Evolutionary conservation across 2,888 invertebrate genomes (phyloP).

Genomic region (Exocentrus adspersus): DNA sequence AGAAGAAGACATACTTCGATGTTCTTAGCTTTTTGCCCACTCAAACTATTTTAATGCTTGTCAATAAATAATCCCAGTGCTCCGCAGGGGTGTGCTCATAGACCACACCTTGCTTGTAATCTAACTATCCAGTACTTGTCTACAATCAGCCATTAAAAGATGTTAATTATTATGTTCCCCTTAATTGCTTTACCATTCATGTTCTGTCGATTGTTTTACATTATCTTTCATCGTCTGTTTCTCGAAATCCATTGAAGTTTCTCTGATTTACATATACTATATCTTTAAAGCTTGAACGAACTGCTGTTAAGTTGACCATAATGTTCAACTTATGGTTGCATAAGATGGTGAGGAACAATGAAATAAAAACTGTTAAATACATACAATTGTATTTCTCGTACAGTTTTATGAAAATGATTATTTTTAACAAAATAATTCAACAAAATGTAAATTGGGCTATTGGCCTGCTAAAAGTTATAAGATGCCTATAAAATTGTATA

Average conservation of each 20-base stretch:
- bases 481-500: too few species aligned
- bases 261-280: background rate
- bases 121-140: slow-evolving; percentile 5
- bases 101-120: slow-evolving; percentile 16
- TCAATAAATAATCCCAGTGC: slow-evolving; percentile 18
- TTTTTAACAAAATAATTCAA: too few species aligned
- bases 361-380: too few species aligned
- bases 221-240: background rate
- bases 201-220: slow-evolving; percentile 10
- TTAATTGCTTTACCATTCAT: slow-evolving; percentile 6
- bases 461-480: too few species aligned
- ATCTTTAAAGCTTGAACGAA: background rate
- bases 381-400: too few species aligned
- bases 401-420: too few species aligned
- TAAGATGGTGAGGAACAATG: too few species aligned
- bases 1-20: background rate
- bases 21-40: background rate
- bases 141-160: slow-evolving; percentile 5
- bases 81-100: slow-evolving; percentile 20
- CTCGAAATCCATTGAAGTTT: background rate
- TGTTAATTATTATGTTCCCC: slow-evolving; percentile 14
- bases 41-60: slow-evolving; percentile 7
- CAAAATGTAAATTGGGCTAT: too few species aligned
- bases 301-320: background rate
- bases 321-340: too few species aligned